phyloP scores from a whole-genome alignment of 2,888 invertebrate species.

The Globia sparganii region DNA sequence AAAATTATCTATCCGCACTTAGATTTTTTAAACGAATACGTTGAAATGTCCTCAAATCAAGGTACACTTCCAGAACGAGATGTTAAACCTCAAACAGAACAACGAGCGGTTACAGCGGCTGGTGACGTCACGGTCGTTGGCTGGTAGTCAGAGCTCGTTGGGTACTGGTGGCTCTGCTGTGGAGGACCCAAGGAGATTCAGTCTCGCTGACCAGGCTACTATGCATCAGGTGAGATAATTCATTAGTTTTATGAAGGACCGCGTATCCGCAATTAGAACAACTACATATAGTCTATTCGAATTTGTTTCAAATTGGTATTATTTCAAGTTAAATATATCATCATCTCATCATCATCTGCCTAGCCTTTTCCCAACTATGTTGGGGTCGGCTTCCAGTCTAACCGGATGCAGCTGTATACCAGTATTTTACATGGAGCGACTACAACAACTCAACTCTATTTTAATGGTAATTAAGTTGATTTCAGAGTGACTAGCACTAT shows the following conservation, averaged over 20 bases:
- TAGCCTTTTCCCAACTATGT: too few relatives aligned
- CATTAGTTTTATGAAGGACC: neutral
- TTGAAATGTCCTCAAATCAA: slow-evolving; percentile 63
- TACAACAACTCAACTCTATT: too few relatives aligned
- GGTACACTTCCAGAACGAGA: slow-evolving; percentile 93
- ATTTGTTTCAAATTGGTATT: too few relatives aligned
- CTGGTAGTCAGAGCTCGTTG: slow-evolving; percentile 91
- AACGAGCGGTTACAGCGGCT: slow-evolving; percentile 98
- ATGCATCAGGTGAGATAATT: slow-evolving; percentile 83
- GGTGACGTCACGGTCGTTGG: slow-evolving; percentile 92
- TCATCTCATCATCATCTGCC: too few relatives aligned
- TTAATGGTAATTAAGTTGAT: too few relatives aligned
- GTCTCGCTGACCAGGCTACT: slow-evolving; percentile 90
- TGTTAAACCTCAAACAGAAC: slow-evolving; percentile 98
- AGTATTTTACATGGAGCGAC: too few relatives aligned
- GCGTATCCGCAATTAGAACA: neutral
- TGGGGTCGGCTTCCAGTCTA: too few relatives aligned
- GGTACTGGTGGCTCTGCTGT: slow-evolving; percentile 87
- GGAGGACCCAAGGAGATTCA: slow-evolving; percentile 91
- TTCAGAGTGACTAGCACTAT: too few relatives aligned
- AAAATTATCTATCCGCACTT: slow-evolving; percentile 9
- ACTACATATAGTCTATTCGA: too few relatives aligned
- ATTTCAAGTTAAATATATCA: too few relatives aligned
- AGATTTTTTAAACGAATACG: slow-evolving; percentile 48
- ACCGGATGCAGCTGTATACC: too few relatives aligned